Conservation (phyloP, 2,888 invertebrate genomes). For the Agriopis aurantiaria region DNA sequence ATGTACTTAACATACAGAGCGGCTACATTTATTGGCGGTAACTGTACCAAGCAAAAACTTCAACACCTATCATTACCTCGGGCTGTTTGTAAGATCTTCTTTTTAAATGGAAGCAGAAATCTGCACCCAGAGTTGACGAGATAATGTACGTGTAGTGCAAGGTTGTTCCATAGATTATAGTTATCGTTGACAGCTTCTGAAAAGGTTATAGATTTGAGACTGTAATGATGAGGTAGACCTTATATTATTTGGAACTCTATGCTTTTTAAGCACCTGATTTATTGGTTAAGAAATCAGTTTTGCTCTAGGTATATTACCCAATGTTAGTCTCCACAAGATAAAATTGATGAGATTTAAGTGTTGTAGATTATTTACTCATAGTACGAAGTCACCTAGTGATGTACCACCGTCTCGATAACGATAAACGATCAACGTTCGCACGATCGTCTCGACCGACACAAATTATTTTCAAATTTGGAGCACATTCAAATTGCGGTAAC, state of each 20-base stretch:
- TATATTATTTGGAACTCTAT: not conserved
- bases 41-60: slow-evolving; percentile 25
- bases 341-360: not conserved
- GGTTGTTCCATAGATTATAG: not conserved
- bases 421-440: slow-evolving; percentile 64
- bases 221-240: slow-evolving; percentile 10
- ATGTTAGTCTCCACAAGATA: not conserved
- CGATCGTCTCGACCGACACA: slow-evolving; percentile 61
- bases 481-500: slow-evolving; percentile 82
- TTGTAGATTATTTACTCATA: slow-evolving; percentile 5
- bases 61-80: slow-evolving; percentile 44
- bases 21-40: not conserved
- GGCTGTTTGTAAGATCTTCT: slow-evolving; percentile 33
- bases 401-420: slow-evolving; percentile 51
- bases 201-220: not conserved
- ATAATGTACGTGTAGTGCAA: slow-evolving; percentile 16
- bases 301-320: not conserved
- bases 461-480: slow-evolving; percentile 86
- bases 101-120: slow-evolving; percentile 23
- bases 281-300: slow-evolving; percentile 1
- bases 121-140: slow-evolving; percentile 14
- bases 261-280: not conserved
- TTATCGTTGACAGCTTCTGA: slow-evolving; percentile 21
- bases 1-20: not conserved
- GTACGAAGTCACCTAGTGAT: slow-evolving; percentile 52